Evolutionary conservation across 2,113 vertebrate species (phyloP).

Genomic region (Suncus etruscus): DNA sequence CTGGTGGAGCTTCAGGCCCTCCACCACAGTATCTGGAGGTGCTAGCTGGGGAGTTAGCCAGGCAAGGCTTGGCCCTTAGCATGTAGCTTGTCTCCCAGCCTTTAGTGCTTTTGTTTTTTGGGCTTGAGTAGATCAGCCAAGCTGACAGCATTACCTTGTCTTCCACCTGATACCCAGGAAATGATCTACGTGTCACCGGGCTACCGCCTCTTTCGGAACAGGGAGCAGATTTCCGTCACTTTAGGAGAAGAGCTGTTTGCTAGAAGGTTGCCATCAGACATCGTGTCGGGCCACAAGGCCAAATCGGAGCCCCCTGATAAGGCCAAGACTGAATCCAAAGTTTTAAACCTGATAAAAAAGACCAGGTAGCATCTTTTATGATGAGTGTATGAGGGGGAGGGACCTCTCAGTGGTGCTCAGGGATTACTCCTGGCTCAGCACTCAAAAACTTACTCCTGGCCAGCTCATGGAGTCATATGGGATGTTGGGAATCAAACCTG

Average conservation of each 20-base stretch:
- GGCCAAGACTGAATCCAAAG: too few relatives aligned
- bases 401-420: too few relatives aligned
- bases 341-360: background rate
- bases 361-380: constrained; percentile 65
- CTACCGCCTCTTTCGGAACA: constrained; percentile 73
- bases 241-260: constrained; percentile 81
- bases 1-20: too few relatives aligned
- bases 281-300: background rate
- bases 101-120: background rate
- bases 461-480: too few relatives aligned
- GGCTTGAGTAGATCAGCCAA: too few relatives aligned
- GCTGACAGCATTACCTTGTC: background rate
- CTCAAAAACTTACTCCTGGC: too few relatives aligned
- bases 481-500: too few relatives aligned
- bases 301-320: too few relatives aligned
- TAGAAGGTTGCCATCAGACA: constrained; percentile 16
- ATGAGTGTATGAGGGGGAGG: too few relatives aligned
- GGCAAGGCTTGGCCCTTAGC: too few relatives aligned
- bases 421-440: too few relatives aligned
- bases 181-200: constrained; percentile 78
- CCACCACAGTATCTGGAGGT: too few relatives aligned
- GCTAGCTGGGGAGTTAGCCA: background rate
- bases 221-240: constrained; percentile 76
- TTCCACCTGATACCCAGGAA: constrained; percentile 67
- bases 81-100: background rate